Evolutionary conservation across 2,797 vertebrate species (phyloP), one percentile per base, ranked within the genome.

Genomic region (Chelonia mydas): DNA sequence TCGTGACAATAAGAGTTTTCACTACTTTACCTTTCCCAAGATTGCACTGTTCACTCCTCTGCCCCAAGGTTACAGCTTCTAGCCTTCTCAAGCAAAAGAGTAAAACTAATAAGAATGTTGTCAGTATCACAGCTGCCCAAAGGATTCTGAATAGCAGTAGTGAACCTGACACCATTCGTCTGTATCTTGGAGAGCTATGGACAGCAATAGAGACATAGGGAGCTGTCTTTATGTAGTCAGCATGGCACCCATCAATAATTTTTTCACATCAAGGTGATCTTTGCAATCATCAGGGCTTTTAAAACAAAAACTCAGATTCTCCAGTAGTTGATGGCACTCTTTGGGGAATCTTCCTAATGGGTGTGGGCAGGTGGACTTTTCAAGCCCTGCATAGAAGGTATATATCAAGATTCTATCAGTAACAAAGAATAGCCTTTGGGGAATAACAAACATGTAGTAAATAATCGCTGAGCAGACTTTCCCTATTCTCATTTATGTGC

Each of bases 61-160:
- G 86, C 17, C n/a, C 51, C 0, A 0, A 54, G 15, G 17, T n/a
- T 15, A 33, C 31, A 65, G 33, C 17, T 37, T 19, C n/a, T 68
- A 68, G 65, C n/a, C 17, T 37, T 68, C 50, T 57, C 27, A 9
- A 94, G 11, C 11, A 82, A 88, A 54, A 72, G 23, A 76, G 41
- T 76, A 74, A n/a, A 23, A 7, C 2, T 19, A 77, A n/a, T 5
- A 53, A 45, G 37, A 50, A 31, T 90, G 86, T n/a, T 76, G 8
- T 45, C 23, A 8, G 49, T 72, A 41, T 85, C 83, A 72, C 1
- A 6, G 6, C 33, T 87, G 81, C 5, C 13, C 5, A 27, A 19
- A 82, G 33, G 19, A 19, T 37, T 37, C 65, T 37, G 19, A 68
- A 68, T 37, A 68, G 19, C 5, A 76, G 41, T 27, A 13, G 74